Conservation (phyloP, 1,140 invertebrate species). For the Andricus grossulariae region DNA sequence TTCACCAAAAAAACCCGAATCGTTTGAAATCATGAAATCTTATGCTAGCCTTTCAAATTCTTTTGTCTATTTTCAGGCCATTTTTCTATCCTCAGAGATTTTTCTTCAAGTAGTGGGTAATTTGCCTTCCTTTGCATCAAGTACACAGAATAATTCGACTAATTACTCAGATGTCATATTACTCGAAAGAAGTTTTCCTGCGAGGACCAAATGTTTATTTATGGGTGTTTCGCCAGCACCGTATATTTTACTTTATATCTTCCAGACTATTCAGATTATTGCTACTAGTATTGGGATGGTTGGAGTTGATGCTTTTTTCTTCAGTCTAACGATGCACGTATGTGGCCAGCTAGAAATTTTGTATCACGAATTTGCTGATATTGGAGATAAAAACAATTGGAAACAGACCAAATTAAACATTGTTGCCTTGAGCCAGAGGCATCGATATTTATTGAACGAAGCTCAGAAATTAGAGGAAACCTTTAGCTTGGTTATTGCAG, state of each 20-base stretch:
- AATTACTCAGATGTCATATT: background rate
- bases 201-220: constrained; percentile 44
- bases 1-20: background rate
- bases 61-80: constrained; percentile 43
- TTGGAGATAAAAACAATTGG: background rate
- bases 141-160: background rate
- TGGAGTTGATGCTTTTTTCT: constrained; percentile 48
- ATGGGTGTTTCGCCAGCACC: constrained; percentile 25
- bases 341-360: constrained; percentile 48
- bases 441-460: constrained; percentile 36
- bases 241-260: constrained; percentile 44
- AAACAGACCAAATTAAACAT: background rate
- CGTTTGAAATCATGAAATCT: constrained; percentile 32
- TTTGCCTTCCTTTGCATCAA: background rate
- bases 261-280: constrained; percentile 41
- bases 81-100: constrained; percentile 37
- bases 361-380: constrained; percentile 20
- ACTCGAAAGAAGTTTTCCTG: constrained; percentile 36
- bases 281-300: constrained; percentile 43
- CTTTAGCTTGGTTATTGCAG: constrained; percentile 43
- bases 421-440: constrained; percentile 30
- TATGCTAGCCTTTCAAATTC: constrained; percentile 5
- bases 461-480: constrained; percentile 37
- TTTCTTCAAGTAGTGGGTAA: constrained; percentile 38
- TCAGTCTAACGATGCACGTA: constrained; percentile 48